Percentiles rank a stretch among this genome's conserved stretches.
These are phyloP conservation scores for Chrysopilus asiliformis DNA, from an alignment of 2,888 invertebrate genomes.

Conservation along the genomic window DNA sequence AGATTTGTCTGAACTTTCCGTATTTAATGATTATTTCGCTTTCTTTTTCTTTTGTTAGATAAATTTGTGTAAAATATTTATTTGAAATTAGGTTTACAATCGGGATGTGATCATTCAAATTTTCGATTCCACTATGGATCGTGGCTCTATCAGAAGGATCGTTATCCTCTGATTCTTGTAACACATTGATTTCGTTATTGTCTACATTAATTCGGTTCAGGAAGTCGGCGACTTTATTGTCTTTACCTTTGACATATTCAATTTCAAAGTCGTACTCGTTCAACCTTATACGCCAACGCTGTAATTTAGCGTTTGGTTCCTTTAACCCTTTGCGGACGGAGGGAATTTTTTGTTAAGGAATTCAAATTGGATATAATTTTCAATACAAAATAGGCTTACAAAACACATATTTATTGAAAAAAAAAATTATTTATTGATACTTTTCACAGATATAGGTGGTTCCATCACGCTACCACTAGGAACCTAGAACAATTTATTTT, in stretches of 20 bases:
- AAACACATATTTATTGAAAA: too few species aligned
- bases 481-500: too few species aligned
- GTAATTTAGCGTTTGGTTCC: constrained; percentile 1
- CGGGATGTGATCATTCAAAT: not conserved
- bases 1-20: not conserved
- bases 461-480: too few species aligned
- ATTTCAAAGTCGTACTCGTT: not conserved
- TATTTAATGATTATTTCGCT: not conserved
- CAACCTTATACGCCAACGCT: not conserved
- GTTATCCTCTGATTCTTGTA: not conserved
- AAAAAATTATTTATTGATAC: too few species aligned
- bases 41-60: not conserved
- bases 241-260: constrained; percentile 1
- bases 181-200: not conserved
- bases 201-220: not conserved
- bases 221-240: not conserved
- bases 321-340: too few species aligned
- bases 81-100: not conserved
- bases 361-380: too few species aligned
- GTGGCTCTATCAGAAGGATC: not conserved
- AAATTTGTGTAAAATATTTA: not conserved
- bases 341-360: too few species aligned
- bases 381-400: too few species aligned
- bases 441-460: too few species aligned
- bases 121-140: not conserved